phyloP scores from a whole-genome alignment of 2,113 vertebrate species.

The Terrapene triunguis region DNA sequence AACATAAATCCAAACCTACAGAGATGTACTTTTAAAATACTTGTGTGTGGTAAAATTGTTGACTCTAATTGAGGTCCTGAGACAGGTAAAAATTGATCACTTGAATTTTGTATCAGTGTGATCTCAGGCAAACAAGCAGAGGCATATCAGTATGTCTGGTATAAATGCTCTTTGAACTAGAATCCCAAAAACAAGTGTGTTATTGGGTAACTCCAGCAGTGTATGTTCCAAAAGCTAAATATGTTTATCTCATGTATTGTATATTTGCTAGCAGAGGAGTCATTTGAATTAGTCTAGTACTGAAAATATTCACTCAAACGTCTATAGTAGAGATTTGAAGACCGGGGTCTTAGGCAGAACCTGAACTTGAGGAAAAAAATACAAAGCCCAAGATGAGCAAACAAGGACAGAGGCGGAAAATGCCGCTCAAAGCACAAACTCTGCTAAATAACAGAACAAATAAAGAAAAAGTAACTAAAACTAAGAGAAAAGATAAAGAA shows the following conservation, averaged over 20 bases:
- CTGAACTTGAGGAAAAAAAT: too few relatives aligned
- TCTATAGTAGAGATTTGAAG: not conserved
- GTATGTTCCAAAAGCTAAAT: slow-evolving; percentile 51
- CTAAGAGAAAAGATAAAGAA: too few relatives aligned
- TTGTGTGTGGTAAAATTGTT: not conserved
- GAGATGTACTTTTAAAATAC: not conserved
- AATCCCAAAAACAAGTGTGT: slow-evolving; percentile 58
- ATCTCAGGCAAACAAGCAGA: slow-evolving; percentile 36
- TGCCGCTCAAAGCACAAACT: too few relatives aligned
- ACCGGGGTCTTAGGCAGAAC: too few relatives aligned
- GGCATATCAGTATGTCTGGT: slow-evolving; percentile 20
- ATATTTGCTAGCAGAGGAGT: slow-evolving; percentile 7
- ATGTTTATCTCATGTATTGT: slow-evolving; percentile 51
- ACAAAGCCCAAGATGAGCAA: too few relatives aligned
- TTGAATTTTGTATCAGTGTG: slow-evolving; percentile 1
- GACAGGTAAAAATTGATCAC: not conserved
- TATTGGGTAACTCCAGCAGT: slow-evolving; percentile 53
- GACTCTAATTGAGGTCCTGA: not conserved
- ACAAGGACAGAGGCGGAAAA: too few relatives aligned
- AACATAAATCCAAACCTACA: not conserved
- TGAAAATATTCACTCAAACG: not conserved
- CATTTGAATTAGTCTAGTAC: slow-evolving; percentile 14
- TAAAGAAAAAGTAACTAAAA: too few relatives aligned
- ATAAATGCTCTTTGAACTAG: slow-evolving; percentile 70
- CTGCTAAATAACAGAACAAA: too few relatives aligned